A percentile compares a stretch with the other conserved stretches of the same genome.
Evolutionary conservation across 2,797 vertebrate species (phyloP).

Genomic region (Rhincodon typus): DNA sequence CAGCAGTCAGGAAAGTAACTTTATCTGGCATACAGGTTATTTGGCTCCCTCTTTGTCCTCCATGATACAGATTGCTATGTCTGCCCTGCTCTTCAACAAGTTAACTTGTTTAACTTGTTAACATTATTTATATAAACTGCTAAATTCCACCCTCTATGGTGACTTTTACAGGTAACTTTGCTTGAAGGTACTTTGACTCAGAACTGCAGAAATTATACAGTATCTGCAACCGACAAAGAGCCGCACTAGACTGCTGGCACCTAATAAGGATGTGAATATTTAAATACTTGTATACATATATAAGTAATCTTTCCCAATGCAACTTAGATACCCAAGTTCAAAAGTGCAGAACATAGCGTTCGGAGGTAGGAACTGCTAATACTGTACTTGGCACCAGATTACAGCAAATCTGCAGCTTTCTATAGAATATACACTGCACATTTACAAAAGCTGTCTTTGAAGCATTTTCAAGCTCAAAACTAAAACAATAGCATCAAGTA

Average conservation of each 20-base stretch:
- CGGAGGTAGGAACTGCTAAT: not conserved
- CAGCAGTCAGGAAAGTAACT: not conserved
- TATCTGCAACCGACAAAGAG: not conserved
- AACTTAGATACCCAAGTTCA: not conserved
- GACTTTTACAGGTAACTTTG: not conserved
- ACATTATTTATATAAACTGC: not conserved
- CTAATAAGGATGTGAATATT: not conserved
- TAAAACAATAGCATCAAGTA: not conserved
- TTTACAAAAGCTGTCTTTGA: not conserved
- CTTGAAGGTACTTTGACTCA: not conserved
- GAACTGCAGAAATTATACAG: not conserved
- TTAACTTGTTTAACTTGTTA: not conserved
- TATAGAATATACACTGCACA: not conserved
- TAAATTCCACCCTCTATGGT: not conserved
- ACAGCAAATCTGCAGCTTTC: not conserved
- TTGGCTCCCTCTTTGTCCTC: not conserved
- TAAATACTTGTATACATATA: not conserved
- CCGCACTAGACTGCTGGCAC: not conserved
- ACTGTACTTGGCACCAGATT: not conserved
- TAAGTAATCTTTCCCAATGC: not conserved
- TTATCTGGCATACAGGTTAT: not conserved
- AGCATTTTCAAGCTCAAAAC: not conserved
- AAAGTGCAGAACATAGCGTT: not conserved
- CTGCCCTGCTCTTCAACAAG: not conserved
- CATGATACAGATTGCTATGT: not conserved